These are phyloP conservation scores for Ploceus nigricollis DNA, from an alignment of 2,113 vertebrate genomes.

Conservation along the genomic window DNA sequence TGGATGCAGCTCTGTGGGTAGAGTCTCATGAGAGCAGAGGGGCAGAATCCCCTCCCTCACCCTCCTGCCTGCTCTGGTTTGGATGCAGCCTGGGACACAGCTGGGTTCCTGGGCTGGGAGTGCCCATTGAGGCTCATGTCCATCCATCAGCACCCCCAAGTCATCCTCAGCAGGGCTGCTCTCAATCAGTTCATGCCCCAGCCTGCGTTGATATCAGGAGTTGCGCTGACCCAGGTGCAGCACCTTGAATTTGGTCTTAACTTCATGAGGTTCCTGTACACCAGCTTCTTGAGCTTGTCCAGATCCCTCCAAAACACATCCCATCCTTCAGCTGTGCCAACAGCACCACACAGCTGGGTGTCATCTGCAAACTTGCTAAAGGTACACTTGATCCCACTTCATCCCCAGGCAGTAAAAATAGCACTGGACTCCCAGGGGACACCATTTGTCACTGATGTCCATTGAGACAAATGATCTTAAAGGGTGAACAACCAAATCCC, in stretches of 20 bases:
- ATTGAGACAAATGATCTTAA: not conserved
- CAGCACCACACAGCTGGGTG: accelerated
- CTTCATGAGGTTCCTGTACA: not conserved
- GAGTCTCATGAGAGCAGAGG: not conserved
- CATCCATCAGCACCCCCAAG: not conserved
- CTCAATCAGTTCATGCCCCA: not conserved
- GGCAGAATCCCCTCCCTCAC: not conserved
- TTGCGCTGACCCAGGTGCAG: not conserved
- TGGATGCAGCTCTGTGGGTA: not conserved
- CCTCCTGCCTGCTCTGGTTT: accelerated
- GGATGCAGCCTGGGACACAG: not conserved
- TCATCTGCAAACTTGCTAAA: not conserved
- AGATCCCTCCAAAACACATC: not conserved
- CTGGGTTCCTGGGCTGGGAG: not conserved
- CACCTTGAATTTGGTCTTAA: not conserved
- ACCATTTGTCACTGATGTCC: not conserved
- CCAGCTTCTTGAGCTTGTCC: not conserved
- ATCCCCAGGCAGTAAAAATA: not conserved
- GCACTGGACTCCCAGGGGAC: not conserved
- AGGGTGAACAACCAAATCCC: not conserved
- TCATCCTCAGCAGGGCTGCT: not conserved
- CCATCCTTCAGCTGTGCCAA: not conserved
- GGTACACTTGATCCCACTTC: not conserved
- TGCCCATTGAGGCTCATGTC: not conserved
- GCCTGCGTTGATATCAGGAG: too few species aligned